Evolutionary conservation across 2,113 vertebrate genomes (phyloP).

Genomic region (Epinephelus fuscoguttatus): DNA sequence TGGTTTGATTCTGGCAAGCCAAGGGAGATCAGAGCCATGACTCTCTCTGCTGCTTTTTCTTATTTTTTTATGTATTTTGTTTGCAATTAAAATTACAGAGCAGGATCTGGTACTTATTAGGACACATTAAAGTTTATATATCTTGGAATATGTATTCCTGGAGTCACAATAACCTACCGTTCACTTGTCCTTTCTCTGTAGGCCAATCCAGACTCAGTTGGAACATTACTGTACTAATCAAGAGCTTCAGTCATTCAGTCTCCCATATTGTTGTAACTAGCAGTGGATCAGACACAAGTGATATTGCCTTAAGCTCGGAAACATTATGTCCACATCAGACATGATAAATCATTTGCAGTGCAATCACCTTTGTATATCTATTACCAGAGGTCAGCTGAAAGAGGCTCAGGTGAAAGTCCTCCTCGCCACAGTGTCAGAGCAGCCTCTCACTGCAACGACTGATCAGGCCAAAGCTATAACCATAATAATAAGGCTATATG

Average conservation of each 20-base stretch:
- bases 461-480: constrained; percentile 34
- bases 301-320: too few relatives aligned
- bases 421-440: not conserved
- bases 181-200: not conserved
- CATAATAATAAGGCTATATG: constrained; percentile 20
- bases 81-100: constrained; percentile 54
- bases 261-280: too few relatives aligned
- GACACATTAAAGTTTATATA: constrained; percentile 36
- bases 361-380: too few relatives aligned
- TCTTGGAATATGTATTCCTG: constrained; percentile 2
- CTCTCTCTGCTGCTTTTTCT: constrained; percentile 31
- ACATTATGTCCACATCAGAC: too few relatives aligned
- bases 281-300: too few relatives aligned
- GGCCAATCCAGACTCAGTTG: not conserved
- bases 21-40: constrained; percentile 56
- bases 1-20: constrained; percentile 67
- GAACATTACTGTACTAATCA: not conserved
- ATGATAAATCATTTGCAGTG: too few relatives aligned
- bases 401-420: constrained; percentile 14
- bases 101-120: constrained; percentile 12
- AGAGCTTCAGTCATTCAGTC: not conserved
- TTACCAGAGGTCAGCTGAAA: not conserved
- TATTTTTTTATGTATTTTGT: constrained; percentile 17
- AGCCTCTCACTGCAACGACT: constrained; percentile 8
- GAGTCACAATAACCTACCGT: not conserved